Evolutionary conservation across 2,113 vertebrate genomes (phyloP).

Genomic region (Malurus cyaneus): DNA sequence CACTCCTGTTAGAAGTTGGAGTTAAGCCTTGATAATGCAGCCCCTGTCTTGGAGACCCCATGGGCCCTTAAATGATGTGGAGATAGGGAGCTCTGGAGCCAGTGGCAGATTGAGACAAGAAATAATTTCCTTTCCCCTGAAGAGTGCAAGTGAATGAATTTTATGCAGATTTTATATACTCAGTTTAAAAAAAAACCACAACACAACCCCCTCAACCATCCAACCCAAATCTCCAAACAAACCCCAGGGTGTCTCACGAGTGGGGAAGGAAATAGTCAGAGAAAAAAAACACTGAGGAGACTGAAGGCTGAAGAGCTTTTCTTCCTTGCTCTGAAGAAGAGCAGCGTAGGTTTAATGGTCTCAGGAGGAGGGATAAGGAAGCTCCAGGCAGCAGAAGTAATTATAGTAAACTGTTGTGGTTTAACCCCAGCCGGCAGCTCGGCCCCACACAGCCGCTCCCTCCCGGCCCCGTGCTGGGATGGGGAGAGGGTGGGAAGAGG

Average conservation of each 20-base stretch:
- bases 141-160: not conserved
- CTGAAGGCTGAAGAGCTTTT: constrained; percentile 19
- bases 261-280: not conserved
- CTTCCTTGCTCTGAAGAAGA: constrained; percentile 10
- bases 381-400: constrained; percentile 3
- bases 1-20: not conserved
- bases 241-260: not conserved
- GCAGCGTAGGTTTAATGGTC: constrained; percentile 27
- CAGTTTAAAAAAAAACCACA: not conserved
- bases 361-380: constrained; percentile 14
- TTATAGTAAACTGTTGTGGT: constrained; percentile 29
- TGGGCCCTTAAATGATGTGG: not conserved
- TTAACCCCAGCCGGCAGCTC: not conserved
- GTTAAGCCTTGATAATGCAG: not conserved
- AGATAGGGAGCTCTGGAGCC: not conserved
- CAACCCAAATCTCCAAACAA: not conserved
- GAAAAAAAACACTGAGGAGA: constrained; percentile 10
- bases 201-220: not conserved
- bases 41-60: not conserved
- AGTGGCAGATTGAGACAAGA: not conserved
- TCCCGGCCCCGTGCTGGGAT: not conserved
- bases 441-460: not conserved
- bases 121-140: not conserved
- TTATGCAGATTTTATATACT: not conserved
- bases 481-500: not conserved